phyloP scores from a whole-genome alignment of 1,140 invertebrate genomes.

The Ips typographus region DNA sequence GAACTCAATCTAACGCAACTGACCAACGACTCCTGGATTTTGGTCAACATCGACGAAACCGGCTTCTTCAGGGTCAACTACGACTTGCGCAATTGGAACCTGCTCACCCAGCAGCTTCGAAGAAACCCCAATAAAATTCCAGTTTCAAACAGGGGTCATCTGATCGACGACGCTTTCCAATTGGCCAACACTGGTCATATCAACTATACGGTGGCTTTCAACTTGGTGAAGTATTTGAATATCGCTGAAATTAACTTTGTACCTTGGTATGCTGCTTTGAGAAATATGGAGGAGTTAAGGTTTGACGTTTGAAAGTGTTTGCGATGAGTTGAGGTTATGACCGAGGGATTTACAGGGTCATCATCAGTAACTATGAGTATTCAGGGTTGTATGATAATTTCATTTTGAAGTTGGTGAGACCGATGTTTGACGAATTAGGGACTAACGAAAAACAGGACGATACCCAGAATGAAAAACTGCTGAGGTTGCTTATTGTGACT shows the following conservation, averaged over 20 bases:
- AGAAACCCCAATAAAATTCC: conserved; percentile 57
- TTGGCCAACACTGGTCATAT: conserved; percentile 58
- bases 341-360: conserved; percentile 33
- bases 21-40: conserved; percentile 52
- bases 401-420: conserved; percentile 41
- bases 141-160: conserved; percentile 68
- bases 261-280: conserved; percentile 45
- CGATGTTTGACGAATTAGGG: conserved; percentile 43
- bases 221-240: conserved; percentile 63
- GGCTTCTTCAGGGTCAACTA: conserved; percentile 68
- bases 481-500: conserved; percentile 41
- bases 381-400: conserved; percentile 45
- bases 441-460: conserved; percentile 39
- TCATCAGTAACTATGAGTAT: conserved; percentile 45
- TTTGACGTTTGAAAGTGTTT: not conserved
- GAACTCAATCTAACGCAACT: conserved; percentile 33
- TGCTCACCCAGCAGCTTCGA: conserved; percentile 56
- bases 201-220: conserved; percentile 62
- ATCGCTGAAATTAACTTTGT: conserved; percentile 45
- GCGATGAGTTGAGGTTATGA: no score
- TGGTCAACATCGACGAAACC: conserved; percentile 59
- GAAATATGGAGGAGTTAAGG: conserved; percentile 38
- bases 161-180: conserved; percentile 60
- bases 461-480: conserved; percentile 43
- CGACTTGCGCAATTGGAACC: conserved; percentile 61